Evolutionary conservation across 2,113 vertebrate species (phyloP), one percentile per base, ranked within the genome.

Genomic region (Hemibagrus wyckioides): DNA sequence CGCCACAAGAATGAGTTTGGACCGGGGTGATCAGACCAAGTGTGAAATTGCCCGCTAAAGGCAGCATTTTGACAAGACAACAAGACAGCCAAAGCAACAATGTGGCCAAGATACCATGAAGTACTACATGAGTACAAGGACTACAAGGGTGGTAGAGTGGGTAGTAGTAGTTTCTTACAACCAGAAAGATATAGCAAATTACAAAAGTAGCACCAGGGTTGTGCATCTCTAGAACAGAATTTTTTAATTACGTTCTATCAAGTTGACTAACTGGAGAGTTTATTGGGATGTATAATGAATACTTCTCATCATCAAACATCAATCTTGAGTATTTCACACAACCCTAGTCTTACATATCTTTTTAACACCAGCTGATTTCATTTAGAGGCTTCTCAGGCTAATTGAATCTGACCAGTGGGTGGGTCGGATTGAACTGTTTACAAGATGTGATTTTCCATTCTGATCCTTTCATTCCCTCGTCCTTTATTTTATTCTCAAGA

Each of bases 361-460:
- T 87, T 71, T 39, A 79, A 86, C 84, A 86, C 57, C 50, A 86
- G 59, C 82, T 52, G 63, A 86, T 80, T 84, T 57, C 30, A 80
- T 61, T 79, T 67, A 89, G 54, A 67, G 86, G 82, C 84, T 91
- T 86, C 76, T 90, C 84, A 89, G 61, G 65, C 84, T 87, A 87
- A 90, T 87, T 83, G 86, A 89, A 63, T 82, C 73, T 87, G 90
- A 90, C 79, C 54, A n/a, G 44, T 48, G 89, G 85, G 85, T 85
- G 89, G 88, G 85, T 87, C 50, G 50, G 65, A 86, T 61, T 85
- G 88, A 56, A 80, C 44, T 84, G 83, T 76, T 87, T 79, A 87
- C 80, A 77, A 87, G 76, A 85, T 56, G 79, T 19, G 30, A 87
- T 87, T 86, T 85, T 85, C 61, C 48, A 73, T 80, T 41, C 48